Evolutionary conservation across 1,140 invertebrate genomes (phyloP).

Genomic region (Drosophila nigromelanica): DNA sequence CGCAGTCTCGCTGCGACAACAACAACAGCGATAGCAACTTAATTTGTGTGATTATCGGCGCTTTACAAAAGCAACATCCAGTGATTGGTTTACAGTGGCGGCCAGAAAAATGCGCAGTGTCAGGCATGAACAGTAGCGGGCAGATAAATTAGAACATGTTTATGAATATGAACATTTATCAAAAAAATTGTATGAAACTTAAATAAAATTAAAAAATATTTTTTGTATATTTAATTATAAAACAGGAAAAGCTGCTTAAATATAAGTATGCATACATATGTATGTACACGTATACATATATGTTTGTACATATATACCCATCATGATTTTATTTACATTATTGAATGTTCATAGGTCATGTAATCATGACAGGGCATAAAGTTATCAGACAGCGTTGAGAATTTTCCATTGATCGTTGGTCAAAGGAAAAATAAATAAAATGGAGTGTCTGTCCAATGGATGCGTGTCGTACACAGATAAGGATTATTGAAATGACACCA

Average conservation of each 20-base stretch:
- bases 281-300: not conserved
- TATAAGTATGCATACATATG: not conserved
- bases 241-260: not conserved
- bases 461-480: conserved; percentile 40
- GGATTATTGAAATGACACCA: conserved; percentile 27
- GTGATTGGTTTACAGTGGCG: conserved; percentile 22
- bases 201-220: too few species aligned
- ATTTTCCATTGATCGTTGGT: conserved; percentile 60
- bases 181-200: too few species aligned
- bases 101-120: conserved; percentile 11
- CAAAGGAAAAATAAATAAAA: conserved; percentile 40
- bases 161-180: too few species aligned
- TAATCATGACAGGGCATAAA: conserved; percentile 29
- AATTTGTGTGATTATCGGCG: conserved; percentile 66
- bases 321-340: too few species aligned
- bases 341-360: conserved; percentile 3
- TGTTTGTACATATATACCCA: not conserved
- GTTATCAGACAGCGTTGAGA: conserved; percentile 34
- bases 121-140: not conserved
- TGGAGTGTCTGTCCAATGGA: conserved; percentile 8
- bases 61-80: conserved; percentile 26
- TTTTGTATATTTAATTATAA: too few species aligned
- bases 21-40: conserved; percentile 45
- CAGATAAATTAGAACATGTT: not conserved
- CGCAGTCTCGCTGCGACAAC: conserved; percentile 2